A percentile compares a stretch with the other conserved stretches of the same genome.
Conservation (phyloP, 2,797 vertebrate genomes). For the Syngnathus acus region DNA sequence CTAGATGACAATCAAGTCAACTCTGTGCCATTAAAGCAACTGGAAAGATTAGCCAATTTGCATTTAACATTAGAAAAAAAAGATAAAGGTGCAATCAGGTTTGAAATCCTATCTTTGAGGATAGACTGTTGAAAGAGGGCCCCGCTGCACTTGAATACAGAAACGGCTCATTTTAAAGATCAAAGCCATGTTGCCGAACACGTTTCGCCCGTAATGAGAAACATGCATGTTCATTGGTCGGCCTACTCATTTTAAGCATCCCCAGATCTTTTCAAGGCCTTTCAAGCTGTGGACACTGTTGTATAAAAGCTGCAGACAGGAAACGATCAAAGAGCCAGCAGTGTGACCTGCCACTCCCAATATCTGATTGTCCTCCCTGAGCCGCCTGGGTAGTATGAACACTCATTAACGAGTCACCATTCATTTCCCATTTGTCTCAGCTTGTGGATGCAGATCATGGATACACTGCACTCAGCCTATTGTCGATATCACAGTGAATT, state of each 20-base stretch:
- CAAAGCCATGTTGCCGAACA: conserved; percentile 39
- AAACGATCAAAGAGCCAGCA: conserved; percentile 50
- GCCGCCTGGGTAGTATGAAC: conserved; percentile 18
- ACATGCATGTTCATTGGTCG: conserved; percentile 31
- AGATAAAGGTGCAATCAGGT: background rate
- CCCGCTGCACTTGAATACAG: background rate
- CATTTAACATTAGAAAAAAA: background rate
- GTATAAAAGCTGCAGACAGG: conserved; percentile 49
- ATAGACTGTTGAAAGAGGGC: background rate
- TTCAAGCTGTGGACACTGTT: conserved; percentile 35
- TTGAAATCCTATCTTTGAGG: background rate
- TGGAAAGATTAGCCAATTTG: background rate
- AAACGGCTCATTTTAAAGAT: conserved; percentile 45
- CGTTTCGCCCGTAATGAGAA: conserved; percentile 48
- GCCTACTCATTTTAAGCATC: conserved; percentile 11
- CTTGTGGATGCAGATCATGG: background rate
- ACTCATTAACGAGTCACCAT: conserved; percentile 21
- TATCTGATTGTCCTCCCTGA: conserved; percentile 28
- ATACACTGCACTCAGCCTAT: background rate
- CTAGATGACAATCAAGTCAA: background rate
- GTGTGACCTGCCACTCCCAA: conserved; percentile 30
- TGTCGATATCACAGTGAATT: background rate
- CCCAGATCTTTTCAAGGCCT: conserved; percentile 37
- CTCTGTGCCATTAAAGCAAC: background rate
- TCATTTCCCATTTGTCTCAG: conserved; percentile 9